These are phyloP conservation scores for Pyrgilauda ruficollis DNA, from an alignment of 2,113 vertebrate genomes.

Conservation along the genomic window DNA sequence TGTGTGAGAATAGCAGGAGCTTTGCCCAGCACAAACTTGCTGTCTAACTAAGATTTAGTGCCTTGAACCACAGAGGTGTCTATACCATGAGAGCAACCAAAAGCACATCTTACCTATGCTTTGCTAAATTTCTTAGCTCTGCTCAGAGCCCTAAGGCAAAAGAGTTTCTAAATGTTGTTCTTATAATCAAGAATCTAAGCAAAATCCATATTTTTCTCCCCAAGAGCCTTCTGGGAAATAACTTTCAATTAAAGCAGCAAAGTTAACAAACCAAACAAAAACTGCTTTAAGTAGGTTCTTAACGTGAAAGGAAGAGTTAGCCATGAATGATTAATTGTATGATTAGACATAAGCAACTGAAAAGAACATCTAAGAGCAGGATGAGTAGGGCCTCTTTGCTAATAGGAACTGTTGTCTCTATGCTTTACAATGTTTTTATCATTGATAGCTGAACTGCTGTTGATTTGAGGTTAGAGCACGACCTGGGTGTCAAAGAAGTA, in stretches of 20 bases:
- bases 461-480: neutral
- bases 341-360: slow-evolving; percentile 5
- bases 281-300: neutral
- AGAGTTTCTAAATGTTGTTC: neutral
- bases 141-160: neutral
- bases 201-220: neutral
- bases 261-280: neutral
- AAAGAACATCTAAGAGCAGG: slow-evolving; percentile 9
- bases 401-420: neutral
- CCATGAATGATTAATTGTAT: slow-evolving; percentile 5
- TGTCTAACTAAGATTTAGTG: neutral
- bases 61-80: neutral
- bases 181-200: neutral
- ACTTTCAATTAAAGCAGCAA: neutral
- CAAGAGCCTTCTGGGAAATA: neutral
- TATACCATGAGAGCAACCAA: neutral
- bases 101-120: neutral
- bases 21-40: neutral
- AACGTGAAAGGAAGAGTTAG: neutral
- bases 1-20: neutral
- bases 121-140: neutral
- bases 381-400: slow-evolving; percentile 9
- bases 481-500: neutral
- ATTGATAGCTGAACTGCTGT: neutral
- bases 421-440: slow-evolving; percentile 22